Conservation (phyloP, 37 sponge, comb jelly and placozoan species). For the Aplysina aerophoba region DNA sequence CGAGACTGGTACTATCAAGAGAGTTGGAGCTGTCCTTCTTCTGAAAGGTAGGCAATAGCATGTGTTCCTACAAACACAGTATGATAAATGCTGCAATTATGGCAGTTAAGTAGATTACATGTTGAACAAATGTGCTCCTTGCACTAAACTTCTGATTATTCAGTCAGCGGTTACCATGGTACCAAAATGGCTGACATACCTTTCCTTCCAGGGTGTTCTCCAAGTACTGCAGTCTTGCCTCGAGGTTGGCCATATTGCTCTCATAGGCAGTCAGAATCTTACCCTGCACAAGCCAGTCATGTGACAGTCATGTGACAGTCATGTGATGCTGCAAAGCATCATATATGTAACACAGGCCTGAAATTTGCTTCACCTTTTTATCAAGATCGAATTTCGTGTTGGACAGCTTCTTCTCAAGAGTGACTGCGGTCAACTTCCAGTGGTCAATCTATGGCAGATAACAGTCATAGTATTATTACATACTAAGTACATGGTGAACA, state of each 20-base stretch:
- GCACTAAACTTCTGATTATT: too few species aligned
- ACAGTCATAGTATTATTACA: not conserved
- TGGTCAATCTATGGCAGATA: slow-evolving; percentile 1
- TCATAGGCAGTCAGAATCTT: slow-evolving; percentile 21
- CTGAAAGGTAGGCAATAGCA: too few species aligned
- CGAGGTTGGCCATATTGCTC: not conserved
- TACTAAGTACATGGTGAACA: not conserved
- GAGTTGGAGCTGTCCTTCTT: not conserved
- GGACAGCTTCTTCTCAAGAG: not conserved
- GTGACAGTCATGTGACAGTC: not conserved
- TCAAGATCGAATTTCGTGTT: slow-evolving; percentile 18
- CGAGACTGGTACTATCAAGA: not conserved
- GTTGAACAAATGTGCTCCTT: too few species aligned
- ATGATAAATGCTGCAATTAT: too few species aligned
- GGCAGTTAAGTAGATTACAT: too few species aligned
- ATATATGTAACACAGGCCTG: not conserved
- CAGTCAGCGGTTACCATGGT: not conserved
- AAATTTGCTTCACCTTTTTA: not conserved
- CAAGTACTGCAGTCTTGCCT: slow-evolving; percentile 16
- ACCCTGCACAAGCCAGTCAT: not conserved
- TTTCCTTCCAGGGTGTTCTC: slow-evolving; percentile 15
- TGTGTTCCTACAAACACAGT: too few species aligned
- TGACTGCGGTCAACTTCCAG: not conserved
- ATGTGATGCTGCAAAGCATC: too few species aligned
- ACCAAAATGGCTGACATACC: not conserved